Base-by-base conservation (phyloP, 2,113 vertebrate species). In the Perca flavescens region DNA sequence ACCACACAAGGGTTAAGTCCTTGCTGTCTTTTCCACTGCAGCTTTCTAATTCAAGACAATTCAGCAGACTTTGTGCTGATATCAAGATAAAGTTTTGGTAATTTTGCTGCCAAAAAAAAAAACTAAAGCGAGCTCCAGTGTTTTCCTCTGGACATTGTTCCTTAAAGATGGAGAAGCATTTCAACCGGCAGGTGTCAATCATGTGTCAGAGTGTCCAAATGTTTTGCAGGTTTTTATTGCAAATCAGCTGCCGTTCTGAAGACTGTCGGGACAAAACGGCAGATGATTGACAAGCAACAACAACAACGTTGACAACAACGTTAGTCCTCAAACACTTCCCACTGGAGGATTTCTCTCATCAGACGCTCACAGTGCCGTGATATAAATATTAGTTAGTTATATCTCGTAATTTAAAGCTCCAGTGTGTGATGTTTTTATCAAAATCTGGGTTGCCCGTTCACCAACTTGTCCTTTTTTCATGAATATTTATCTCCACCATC, bases 151-250 rank as follows among this genome's bases (percentile, higher is more conserved):
- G 0, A 16, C 62, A 19, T 40, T 53, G 83, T 76, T 62, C 54
- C 25, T 14, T 15, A 53, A 7, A 31, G 80, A 75, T 13, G 49
- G 2, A 15, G 56, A 49, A 49, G n/a, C 40, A 0, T 76, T 79
- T 72, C 34, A 34, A 7, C 1, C 34, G 6, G 34, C 34, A 6
- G 34, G 34, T 9, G 73, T 74, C 86, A 74, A 64, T 87, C 78
- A 84, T 25, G 25, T 40, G 81, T 77, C 64, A 34, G 19, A 4
- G 22, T 63, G 85, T 88, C 86, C 72, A 56, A 82, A 79, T 88
- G 84, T 88, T 88, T 78, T 52, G 17, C 49, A 31, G 60, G 69
- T 46, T 85, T 88, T 82, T 73, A 17, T 80, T 73, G 68, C 21
- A 34, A 76, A 64, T 57, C 50, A 43, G 74, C 43, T n/a, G 80